Percentiles rank a stretch among this genome's conserved stretches.
Evolutionary conservation across 2,113 vertebrate species (phyloP).

Genomic region (Tympanuchus pallidicinctus): DNA sequence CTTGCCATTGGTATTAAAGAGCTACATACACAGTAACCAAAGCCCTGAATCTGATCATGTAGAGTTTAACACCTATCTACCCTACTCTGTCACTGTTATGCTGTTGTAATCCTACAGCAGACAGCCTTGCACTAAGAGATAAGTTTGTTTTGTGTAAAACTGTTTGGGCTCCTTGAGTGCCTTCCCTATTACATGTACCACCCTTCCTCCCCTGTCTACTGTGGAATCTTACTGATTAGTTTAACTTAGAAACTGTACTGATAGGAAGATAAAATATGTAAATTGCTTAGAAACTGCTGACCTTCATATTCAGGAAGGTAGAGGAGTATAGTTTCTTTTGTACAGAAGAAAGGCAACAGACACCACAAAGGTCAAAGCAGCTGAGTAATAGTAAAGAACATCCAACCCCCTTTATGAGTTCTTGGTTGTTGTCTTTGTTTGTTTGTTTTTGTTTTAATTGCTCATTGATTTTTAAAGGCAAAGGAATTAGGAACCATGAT

Average conservation of each 20-base stretch:
- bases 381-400: not conserved
- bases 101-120: not conserved
- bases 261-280: not conserved
- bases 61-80: not conserved
- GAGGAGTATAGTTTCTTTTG: not conserved
- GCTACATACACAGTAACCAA: not conserved
- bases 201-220: not conserved
- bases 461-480: not conserved
- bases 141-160: not conserved
- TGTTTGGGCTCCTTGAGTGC: not conserved
- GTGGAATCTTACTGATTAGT: not conserved
- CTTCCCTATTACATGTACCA: accelerated
- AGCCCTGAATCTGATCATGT: not conserved
- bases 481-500: not conserved
- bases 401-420: accelerated
- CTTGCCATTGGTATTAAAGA: not conserved
- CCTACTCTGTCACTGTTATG: accelerated
- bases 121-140: not conserved
- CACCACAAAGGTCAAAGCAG: not conserved
- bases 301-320: not conserved
- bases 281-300: not conserved
- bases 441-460: not conserved
- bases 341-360: not conserved
- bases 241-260: not conserved
- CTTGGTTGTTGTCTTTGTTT: too few relatives aligned